These are phyloP conservation scores for Polyommatus icarus DNA, from an alignment of 2,888 invertebrate species.

Conservation along the genomic window DNA sequence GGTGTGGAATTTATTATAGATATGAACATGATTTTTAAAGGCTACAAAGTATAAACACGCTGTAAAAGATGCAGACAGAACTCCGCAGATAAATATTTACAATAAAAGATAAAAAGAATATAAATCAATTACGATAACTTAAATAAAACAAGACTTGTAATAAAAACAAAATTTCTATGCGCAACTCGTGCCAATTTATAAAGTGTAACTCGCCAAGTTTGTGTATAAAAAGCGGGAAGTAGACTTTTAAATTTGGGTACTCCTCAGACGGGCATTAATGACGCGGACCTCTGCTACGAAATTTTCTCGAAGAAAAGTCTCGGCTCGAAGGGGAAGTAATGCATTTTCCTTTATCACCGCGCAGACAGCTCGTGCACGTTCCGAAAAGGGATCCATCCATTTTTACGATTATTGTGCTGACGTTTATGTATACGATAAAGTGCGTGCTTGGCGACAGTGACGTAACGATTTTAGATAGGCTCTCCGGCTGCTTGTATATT, in stretches of 20 bases:
- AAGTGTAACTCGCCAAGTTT: constrained; percentile 37
- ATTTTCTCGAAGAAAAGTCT: constrained; percentile 68
- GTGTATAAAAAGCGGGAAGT: constrained; percentile 61
- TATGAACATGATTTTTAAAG: neutral
- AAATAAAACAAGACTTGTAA: neutral
- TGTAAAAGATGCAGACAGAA: neutral
- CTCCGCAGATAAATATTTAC: neutral
- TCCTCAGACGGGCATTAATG: constrained; percentile 68
- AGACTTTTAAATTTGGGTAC: constrained; percentile 68
- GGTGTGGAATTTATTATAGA: neutral
- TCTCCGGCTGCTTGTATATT: neutral
- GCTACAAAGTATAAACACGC: neutral
- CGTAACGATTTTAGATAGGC: constrained; percentile 13
- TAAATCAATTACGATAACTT: neutral
- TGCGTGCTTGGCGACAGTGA: constrained; percentile 13
- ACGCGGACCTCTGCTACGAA: constrained; percentile 68
- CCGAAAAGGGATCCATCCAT: constrained; percentile 66
- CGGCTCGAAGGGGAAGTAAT: constrained; percentile 69
- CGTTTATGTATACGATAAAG: constrained; percentile 40
- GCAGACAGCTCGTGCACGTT: constrained; percentile 72
- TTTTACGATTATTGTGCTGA: constrained; percentile 77
- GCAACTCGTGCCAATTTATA: constrained; percentile 28
- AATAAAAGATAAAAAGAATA: neutral
- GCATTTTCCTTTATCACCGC: constrained; percentile 77
- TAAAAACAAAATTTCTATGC: constrained; percentile 24